Evolutionary conservation across 2,888 invertebrate species (phyloP), one percentile per base, ranked within the genome.

Genomic region (Loripinus fragilis): DNA sequence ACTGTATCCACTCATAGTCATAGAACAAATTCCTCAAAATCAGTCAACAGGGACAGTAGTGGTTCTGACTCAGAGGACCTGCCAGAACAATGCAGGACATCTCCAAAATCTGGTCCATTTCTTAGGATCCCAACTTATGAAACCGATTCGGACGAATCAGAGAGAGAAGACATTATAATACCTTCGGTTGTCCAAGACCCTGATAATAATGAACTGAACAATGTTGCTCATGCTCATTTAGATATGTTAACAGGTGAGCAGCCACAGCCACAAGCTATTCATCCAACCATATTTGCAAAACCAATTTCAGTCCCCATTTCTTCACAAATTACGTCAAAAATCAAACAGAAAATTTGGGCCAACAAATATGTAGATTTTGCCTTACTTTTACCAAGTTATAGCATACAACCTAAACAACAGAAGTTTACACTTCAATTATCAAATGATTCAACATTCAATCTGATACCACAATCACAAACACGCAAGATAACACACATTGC

Each of bases 341-440:
- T 55, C 20, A 55, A 55, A 28, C 3, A 28, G 8, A 55, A 55
- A 55, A 55, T 55, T 25, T 55, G 55, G 25, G 30, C 55, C 5
- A 55, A 55, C 8, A 23, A 55, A 28, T 25, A 55, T 55, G 55
- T 55, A 17, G 55, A 55, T 55, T 55, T 55, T 55, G 55, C 25
- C 20, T 20, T 28, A 8, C 28, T 55, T 12, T 28, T 55, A 28
- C 55, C 55, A 7, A 55, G 15, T 5, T 55, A 55, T 25, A 10
- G 25, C 5, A 55, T 28, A 25, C 55, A 55, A 28, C 55, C 30
- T 17, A 23, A 28, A 25, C 55, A 55, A 17, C 55, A 55, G 28
- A 55, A 28, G 28, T 55, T 55, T 55, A 25, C 55, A 3, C 30
- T 55, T 3, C 55, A 55, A 28, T 28, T 55, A 17, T 23, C 25